phyloP scores from a whole-genome alignment of 2,113 vertebrate species.

The Alces alces region DNA sequence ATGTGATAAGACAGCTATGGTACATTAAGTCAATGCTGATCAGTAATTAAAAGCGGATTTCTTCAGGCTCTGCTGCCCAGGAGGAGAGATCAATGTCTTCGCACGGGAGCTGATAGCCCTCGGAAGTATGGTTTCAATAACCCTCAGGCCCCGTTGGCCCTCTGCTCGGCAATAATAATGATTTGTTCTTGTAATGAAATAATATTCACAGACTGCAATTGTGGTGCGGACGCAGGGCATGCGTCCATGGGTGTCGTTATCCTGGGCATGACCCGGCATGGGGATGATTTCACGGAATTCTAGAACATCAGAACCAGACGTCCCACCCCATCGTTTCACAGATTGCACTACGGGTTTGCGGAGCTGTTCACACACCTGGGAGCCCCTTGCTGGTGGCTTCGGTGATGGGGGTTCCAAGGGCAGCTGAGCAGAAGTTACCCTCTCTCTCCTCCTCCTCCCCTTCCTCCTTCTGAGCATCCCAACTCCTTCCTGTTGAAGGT shows the following conservation, averaged over 20 bases:
- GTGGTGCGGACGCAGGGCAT: fast-evolving
- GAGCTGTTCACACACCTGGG: neutral
- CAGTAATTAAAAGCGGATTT: conserved; percentile 53
- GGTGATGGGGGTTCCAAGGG: neutral
- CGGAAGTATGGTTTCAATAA: conserved; percentile 49
- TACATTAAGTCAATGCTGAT: conserved; percentile 20
- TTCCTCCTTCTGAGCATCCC: neutral
- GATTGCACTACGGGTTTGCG: neutral
- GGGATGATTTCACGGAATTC: neutral
- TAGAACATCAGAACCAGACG: neutral
- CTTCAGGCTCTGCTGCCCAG: neutral
- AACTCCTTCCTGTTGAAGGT: too few relatives aligned
- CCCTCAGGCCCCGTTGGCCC: neutral
- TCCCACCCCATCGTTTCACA: neutral
- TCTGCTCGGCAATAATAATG: neutral
- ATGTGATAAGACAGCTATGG: conserved; percentile 54
- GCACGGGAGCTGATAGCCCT: neutral
- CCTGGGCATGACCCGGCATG: fast-evolving
- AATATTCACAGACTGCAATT: neutral
- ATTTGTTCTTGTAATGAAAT: conserved; percentile 47
- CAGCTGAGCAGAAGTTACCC: neutral
- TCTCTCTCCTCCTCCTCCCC: fast-evolving
- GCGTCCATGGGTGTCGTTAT: fast-evolving
- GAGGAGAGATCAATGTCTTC: neutral
- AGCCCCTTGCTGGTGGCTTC: fast-evolving